Conservation (phyloP, 1,140 invertebrate genomes). For the Coelopa frigida region DNA sequence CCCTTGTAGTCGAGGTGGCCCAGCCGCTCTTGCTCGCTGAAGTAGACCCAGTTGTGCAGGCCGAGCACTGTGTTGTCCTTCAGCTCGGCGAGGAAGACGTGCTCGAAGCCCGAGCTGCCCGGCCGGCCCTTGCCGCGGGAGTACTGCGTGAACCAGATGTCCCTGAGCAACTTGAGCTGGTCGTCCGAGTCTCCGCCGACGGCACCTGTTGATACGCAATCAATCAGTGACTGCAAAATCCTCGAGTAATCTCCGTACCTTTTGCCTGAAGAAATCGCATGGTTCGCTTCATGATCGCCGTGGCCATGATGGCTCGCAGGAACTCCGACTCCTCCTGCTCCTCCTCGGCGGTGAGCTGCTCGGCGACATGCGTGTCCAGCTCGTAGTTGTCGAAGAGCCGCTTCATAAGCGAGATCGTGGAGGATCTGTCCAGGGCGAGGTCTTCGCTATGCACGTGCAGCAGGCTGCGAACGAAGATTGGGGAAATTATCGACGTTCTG, state of each 20-base stretch:
- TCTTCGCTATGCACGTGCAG: slow-evolving; percentile 33
- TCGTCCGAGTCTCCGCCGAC: slow-evolving; percentile 52
- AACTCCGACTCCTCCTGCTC: slow-evolving; percentile 67
- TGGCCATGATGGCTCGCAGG: slow-evolving; percentile 63
- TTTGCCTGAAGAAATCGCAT: slow-evolving; percentile 60
- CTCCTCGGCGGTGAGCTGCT: slow-evolving; percentile 68
- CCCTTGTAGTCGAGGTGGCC: slow-evolving; percentile 66
- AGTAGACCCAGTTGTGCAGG: slow-evolving; percentile 84
- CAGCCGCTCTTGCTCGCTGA: slow-evolving; percentile 64
- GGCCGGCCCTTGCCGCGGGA: slow-evolving; percentile 65
- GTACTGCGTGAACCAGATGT: slow-evolving; percentile 75
- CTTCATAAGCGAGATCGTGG: slow-evolving; percentile 59
- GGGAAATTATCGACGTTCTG: neutral
- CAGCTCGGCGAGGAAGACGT: slow-evolving; percentile 77
- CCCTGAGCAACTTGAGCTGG: slow-evolving; percentile 63
- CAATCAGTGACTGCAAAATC: neutral
- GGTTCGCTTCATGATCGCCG: slow-evolving; percentile 64
- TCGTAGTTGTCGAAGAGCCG: slow-evolving; percentile 71
- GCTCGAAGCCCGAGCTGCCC: slow-evolving; percentile 81
- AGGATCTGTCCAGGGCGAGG: slow-evolving; percentile 38
- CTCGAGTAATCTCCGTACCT: slow-evolving; percentile 38
- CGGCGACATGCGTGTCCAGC: slow-evolving; percentile 59
- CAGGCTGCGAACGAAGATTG: slow-evolving; percentile 18
- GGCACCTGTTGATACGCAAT: slow-evolving; percentile 31
- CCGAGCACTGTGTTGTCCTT: slow-evolving; percentile 65